Percentiles rank a stretch among this genome's conserved stretches.
phyloP scores from a whole-genome alignment of 2,797 vertebrate species.

The Notolepis coatsorum region DNA sequence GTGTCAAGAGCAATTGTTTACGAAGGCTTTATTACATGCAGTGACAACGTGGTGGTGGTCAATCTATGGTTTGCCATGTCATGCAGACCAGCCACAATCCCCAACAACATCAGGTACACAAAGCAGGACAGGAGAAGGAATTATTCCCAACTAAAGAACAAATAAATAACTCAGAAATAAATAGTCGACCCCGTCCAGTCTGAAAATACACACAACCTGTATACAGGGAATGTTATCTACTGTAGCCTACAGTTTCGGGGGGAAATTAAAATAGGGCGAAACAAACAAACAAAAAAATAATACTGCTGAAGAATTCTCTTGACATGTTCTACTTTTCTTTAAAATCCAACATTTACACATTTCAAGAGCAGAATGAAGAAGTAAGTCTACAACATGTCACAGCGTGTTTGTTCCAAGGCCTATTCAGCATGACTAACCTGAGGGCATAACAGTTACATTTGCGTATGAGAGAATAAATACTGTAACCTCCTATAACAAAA shows the following conservation, averaged over 20 bases:
- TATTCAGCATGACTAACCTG: conserved; percentile 4
- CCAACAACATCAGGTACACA: conserved; percentile 33
- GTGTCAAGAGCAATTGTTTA: conserved; percentile 53
- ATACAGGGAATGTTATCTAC: conserved; percentile 51
- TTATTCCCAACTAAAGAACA: conserved; percentile 28
- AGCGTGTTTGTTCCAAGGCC: background rate
- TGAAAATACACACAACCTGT: conserved; percentile 40
- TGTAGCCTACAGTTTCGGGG: conserved; percentile 34
- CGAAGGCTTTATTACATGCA: conserved; percentile 65
- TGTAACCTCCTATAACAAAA: conserved; percentile 11
- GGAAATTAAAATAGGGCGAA: conserved; percentile 16
- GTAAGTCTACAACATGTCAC: conserved; percentile 28
- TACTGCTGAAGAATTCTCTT: conserved; percentile 9
- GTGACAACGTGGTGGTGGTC: conserved; percentile 77
- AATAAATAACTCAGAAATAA: conserved; percentile 73
- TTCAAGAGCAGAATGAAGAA: conserved; percentile 11
- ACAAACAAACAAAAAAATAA: background rate
- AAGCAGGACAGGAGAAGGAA: conserved; percentile 27
- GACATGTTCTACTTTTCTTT: background rate
- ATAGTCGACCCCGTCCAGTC: conserved; percentile 55
- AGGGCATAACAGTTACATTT: background rate
- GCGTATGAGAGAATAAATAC: conserved; percentile 27
- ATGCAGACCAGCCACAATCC: conserved; percentile 83
- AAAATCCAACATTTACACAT: conserved; percentile 43
- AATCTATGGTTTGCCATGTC: conserved; percentile 82